These are phyloP conservation scores for Limanda limanda DNA, from an alignment of 2,113 vertebrate species.

Conservation along the genomic window DNA sequence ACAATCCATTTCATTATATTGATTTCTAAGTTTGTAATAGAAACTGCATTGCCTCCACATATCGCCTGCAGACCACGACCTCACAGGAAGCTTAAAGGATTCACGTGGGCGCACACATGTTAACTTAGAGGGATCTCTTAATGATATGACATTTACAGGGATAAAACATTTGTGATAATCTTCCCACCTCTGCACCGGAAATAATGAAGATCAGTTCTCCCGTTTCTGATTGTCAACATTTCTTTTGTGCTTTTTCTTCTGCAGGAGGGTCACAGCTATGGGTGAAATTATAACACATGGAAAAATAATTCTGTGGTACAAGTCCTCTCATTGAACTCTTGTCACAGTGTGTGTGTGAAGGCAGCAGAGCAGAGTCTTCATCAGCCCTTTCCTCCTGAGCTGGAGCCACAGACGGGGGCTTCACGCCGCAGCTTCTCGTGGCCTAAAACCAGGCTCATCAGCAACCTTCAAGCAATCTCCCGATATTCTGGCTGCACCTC, in stretches of 20 bases:
- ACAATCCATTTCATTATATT: constrained; percentile 20
- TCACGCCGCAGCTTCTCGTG: constrained; percentile 1
- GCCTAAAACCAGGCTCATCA: constrained; percentile 37
- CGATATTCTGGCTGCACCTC: constrained; percentile 30
- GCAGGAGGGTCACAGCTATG: constrained; percentile 49
- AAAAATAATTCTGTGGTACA: constrained; percentile 51
- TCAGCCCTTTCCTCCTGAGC: constrained; percentile 12
- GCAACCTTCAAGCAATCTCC: constrained; percentile 26
- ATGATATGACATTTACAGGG: constrained; percentile 66
- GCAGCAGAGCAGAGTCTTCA: constrained; percentile 48
- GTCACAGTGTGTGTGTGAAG: constrained; percentile 79
- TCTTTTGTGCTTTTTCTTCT: constrained; percentile 70
- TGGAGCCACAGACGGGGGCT: constrained; percentile 18
- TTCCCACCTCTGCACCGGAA: constrained; percentile 52
- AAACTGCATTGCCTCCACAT: constrained; percentile 15
- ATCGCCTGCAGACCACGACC: not conserved
- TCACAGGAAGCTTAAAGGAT: constrained; percentile 26
- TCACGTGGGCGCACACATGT: constrained; percentile 24
- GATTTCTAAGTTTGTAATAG: constrained; percentile 2
- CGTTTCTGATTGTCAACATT: constrained; percentile 71
- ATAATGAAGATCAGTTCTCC: constrained; percentile 51
- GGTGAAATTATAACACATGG: constrained; percentile 61
- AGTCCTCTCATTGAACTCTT: constrained; percentile 54
- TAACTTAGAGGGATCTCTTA: constrained; percentile 21
- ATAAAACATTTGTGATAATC: constrained; percentile 27